Conservation (phyloP, 2,888 invertebrate genomes). For the Uropetala carovei region DNA sequence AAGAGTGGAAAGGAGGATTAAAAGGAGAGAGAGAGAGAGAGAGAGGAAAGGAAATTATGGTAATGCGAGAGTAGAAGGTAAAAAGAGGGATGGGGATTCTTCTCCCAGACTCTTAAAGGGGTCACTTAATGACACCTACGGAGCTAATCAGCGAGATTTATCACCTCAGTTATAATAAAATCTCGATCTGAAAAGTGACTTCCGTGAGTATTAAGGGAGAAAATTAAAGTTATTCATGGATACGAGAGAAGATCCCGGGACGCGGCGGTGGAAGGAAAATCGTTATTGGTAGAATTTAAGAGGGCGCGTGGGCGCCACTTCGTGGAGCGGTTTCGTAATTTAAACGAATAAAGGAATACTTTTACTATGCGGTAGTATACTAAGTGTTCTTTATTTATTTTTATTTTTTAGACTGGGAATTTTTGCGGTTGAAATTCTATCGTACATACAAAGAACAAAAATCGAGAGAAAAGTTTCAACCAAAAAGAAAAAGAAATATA, state of each 20-base stretch:
- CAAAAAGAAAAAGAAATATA: too few species aligned
- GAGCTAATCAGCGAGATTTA: constrained; percentile 19
- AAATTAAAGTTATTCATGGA: background rate
- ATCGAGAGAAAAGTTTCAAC: too few species aligned
- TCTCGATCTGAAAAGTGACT: background rate
- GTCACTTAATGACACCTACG: constrained; percentile 28
- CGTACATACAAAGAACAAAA: too few species aligned
- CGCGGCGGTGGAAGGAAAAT: background rate
- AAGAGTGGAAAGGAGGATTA: background rate
- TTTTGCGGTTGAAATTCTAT: too few species aligned
- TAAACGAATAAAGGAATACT: too few species aligned
- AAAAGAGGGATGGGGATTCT: background rate
- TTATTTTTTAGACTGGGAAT: too few species aligned
- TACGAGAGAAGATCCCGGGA: background rate
- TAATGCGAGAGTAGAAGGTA: constrained; percentile 11
- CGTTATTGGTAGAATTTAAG: too few species aligned
- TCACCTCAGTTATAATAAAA: background rate
- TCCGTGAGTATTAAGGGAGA: background rate
- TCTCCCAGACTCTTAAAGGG: background rate
- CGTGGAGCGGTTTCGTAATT: too few species aligned
- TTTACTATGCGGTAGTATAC: too few species aligned
- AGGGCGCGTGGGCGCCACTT: too few species aligned
- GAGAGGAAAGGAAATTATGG: constrained; percentile 15
- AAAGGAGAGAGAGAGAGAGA: too few species aligned
- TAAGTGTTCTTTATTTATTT: too few species aligned